phyloP scores from a whole-genome alignment of 2,113 vertebrate genomes.

The Aspiorhynchus laticeps region DNA sequence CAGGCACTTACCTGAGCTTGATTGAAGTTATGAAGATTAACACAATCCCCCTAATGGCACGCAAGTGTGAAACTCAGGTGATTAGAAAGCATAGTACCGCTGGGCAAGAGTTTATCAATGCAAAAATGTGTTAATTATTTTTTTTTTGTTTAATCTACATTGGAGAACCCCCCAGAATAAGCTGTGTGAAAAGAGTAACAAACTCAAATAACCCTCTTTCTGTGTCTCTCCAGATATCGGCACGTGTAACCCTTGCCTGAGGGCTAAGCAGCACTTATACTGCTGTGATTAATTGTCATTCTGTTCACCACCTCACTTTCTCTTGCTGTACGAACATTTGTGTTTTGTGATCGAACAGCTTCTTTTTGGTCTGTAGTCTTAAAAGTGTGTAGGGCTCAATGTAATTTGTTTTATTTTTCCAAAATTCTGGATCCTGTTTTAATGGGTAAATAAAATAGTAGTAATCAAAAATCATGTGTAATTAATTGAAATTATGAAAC shows the following conservation, averaged over 20 bases:
- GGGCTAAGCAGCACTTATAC: neutral
- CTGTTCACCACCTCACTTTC: neutral
- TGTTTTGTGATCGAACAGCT: neutral
- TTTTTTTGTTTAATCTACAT: neutral
- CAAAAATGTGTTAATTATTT: neutral
- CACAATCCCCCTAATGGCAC: neutral
- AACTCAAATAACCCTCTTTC: conserved; percentile 24
- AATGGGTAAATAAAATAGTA: neutral
- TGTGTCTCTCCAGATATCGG: neutral
- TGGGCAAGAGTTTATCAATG: neutral
- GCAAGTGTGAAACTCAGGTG: neutral
- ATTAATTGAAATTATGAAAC: neutral
- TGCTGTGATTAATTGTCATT: conserved; percentile 2
- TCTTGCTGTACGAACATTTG: neutral
- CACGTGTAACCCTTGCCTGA: neutral
- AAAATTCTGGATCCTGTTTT: neutral
- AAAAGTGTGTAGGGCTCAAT: neutral
- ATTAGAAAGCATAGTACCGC: neutral
- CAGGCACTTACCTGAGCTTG: neutral
- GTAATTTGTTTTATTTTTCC: too few species aligned
- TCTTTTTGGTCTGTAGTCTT: neutral
- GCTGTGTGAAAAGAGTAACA: neutral
- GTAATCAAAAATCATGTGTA: neutral
- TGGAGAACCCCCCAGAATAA: neutral
- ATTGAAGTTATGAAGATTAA: neutral